Percentiles rank a stretch among this genome's conserved stretches.
Evolutionary conservation across 1,140 invertebrate species (phyloP).

Genomic region (Nomia melanderi): DNA sequence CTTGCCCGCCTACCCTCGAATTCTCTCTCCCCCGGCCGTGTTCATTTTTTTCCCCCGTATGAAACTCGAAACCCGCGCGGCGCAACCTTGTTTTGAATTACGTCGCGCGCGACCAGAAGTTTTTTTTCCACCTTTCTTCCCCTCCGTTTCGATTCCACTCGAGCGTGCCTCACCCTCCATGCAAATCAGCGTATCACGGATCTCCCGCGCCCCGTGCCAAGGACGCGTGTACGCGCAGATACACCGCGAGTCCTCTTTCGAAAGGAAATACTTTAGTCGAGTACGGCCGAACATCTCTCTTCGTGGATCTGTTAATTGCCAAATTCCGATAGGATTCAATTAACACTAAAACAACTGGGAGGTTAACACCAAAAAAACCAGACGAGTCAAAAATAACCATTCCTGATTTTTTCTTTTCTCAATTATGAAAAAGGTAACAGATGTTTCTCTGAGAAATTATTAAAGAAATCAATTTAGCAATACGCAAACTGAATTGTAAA

Average conservation of each 20-base stretch:
- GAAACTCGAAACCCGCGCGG: constrained; percentile 64
- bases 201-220: constrained; percentile 42
- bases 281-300: neutral
- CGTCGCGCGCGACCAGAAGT: constrained; percentile 1
- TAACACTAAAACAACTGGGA: too few species aligned
- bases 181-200: constrained; percentile 70
- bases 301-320: constrained; percentile 1
- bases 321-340: neutral
- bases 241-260: neutral
- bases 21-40: neutral
- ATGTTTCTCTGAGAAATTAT: too few species aligned
- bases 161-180: constrained; percentile 61
- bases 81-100: constrained; percentile 61
- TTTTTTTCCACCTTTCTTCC: neutral
- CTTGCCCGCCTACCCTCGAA: constrained; percentile 47
- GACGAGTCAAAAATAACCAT: too few species aligned
- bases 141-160: constrained; percentile 8
- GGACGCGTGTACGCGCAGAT: constrained; percentile 7
- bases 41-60: constrained; percentile 7
- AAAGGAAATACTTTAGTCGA: constrained; percentile 19
- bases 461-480: too few species aligned
- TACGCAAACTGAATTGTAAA: too few species aligned
- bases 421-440: too few species aligned
- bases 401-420: too few species aligned
- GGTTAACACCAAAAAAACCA: too few species aligned